phyloP scores from a whole-genome alignment of 1,140 invertebrate genomes.

The Halesus radiatus region DNA sequence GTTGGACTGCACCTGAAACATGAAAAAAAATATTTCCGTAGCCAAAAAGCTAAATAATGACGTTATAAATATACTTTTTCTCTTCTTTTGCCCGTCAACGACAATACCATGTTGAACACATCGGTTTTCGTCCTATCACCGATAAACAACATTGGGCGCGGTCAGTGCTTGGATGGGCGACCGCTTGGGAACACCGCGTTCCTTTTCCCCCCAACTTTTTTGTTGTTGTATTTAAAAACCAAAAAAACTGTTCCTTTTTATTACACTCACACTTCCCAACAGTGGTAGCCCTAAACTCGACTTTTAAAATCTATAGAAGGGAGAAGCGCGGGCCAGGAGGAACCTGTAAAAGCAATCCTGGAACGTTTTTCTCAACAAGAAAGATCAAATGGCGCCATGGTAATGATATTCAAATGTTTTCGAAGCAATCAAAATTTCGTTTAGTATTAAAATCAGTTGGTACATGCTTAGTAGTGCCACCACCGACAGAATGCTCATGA shows the following conservation, averaged over 20 bases:
- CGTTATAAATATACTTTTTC: no score
- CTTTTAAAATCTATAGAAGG: background rate
- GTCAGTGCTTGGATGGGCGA: conserved; percentile 57
- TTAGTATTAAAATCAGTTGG: no score
- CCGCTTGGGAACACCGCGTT: conserved; percentile 54
- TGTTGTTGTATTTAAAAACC: no score
- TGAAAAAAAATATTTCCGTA: no score
- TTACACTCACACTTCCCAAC: background rate
- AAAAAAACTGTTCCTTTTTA: background rate
- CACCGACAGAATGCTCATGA: no score
- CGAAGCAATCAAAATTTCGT: background rate
- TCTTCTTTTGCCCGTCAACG: no score
- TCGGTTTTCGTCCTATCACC: conserved; percentile 56
- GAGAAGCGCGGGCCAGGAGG: background rate
- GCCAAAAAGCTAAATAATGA: no score
- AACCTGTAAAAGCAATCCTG: conserved; percentile 8
- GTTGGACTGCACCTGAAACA: no score
- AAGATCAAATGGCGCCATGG: background rate
- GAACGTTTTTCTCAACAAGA: conserved; percentile 2
- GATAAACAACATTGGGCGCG: conserved; percentile 56
- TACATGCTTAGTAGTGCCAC: no score
- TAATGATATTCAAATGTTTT: conserved; percentile 17
- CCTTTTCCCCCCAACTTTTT: conserved; percentile 35
- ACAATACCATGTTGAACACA: conserved; percentile 55
- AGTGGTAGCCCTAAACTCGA: background rate